Base-by-base conservation (phyloP, 2,888 invertebrate species). In the Acronicta psi region DNA sequence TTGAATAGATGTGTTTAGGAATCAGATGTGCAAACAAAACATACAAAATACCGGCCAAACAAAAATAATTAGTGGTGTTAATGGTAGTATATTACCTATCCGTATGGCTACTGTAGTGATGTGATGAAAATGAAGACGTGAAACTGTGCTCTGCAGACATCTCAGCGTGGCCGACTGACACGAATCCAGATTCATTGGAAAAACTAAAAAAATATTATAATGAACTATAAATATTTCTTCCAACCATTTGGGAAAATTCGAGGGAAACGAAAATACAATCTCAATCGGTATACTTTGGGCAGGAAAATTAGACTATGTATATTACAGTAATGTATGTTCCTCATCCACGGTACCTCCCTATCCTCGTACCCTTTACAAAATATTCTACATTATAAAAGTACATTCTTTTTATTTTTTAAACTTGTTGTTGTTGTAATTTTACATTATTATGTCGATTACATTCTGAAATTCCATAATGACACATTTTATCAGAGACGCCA, bases 161-260 rank as follows among this genome's bases (percentile, higher is more conserved):
- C 83, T 93, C 93, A 44, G 92, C 84, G 75, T 94, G 93, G 45
- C 94, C 94, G 81, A 94, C 94, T 20, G 94, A 94, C 68, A 93
- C 94, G 83, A 94, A 94, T 56, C 94, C 94, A 47, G 94, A 94
- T 84, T 94, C 94, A 75, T 94, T 94, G 72, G 94, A 94, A 84
- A 94, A 94, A 81, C 94, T 94, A 40, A 45, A 67, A 79, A 72
- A 73, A 75, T 59, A 69, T 61, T 62, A 42, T 17, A 42, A 66
- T 49, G 5, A 11, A 34, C 7, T 34, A n/a, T 34, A 34, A 0
- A 6, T 3, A 34, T 34, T n/a, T 31, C 13, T 31, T 25, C n/a
- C n/a, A n/a, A n/a, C n/a, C n/a, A n/a, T n/a, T n/a, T n/a, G n/a
- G n/a, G n/a, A n/a, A n/a, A n/a, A n/a, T n/a, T n/a, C n/a, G n/a